Conservation (phyloP, 2,113 vertebrate genomes). For the Phylloscopus trochiloides region DNA sequence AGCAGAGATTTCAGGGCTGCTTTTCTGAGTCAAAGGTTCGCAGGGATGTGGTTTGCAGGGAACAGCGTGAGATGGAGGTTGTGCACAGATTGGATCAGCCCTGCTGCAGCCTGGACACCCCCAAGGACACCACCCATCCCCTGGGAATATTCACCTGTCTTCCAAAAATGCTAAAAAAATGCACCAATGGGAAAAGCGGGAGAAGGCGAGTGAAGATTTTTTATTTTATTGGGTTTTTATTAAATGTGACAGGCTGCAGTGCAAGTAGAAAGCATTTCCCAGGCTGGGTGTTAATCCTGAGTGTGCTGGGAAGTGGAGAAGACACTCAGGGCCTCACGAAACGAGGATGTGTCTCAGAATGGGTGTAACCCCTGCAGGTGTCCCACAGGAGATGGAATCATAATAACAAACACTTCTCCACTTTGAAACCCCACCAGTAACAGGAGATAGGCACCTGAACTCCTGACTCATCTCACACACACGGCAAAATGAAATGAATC, state of each 20-base stretch:
- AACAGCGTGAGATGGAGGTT: accelerated
- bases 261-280: neutral
- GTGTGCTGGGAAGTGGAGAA: neutral
- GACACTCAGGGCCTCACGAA: neutral
- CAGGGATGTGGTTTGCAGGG: neutral
- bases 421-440: neutral
- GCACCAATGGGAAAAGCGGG: accelerated
- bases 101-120: neutral
- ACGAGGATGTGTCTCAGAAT: neutral
- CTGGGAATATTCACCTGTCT: neutral
- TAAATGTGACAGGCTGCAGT: neutral
- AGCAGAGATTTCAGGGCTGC: neutral
- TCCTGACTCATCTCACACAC: accelerated
- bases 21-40: accelerated
- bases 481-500: neutral
- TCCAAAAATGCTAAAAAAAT: neutral
- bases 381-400: neutral
- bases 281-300: neutral
- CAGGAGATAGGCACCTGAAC: neutral
- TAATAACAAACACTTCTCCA: neutral
- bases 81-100: neutral
- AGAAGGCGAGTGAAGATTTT: accelerated
- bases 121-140: neutral
- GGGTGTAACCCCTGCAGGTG: neutral
- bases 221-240: neutral